A percentile compares a stretch with the other conserved stretches of the same genome.
These are phyloP conservation scores for Tanaodytes sp. DNA, from an alignment of 2,888 invertebrate genomes.

Conservation along the genomic window DNA sequence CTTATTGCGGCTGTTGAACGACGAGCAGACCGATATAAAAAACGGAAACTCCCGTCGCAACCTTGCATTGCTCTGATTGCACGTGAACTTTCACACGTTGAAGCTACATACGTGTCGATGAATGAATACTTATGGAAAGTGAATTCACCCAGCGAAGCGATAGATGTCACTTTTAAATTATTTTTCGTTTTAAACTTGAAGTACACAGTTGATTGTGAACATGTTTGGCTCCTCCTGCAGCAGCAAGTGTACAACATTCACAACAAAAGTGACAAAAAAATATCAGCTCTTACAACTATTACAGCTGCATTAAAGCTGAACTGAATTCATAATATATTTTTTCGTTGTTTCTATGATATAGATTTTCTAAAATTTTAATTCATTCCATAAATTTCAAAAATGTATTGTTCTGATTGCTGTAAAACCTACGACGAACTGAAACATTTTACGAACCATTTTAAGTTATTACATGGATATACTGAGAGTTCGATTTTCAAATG, in stretches of 20 bases:
- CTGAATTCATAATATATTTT: too few relatives aligned
- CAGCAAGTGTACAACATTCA: constrained; percentile 9
- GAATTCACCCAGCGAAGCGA: constrained; percentile 9
- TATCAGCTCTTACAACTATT: neutral
- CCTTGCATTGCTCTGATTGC: constrained; percentile 22
- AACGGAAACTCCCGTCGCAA: constrained; percentile 6
- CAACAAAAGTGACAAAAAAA: constrained; percentile 9
- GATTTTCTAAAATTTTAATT: too few relatives aligned
- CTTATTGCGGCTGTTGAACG: constrained; percentile 6
- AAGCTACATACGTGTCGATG: constrained; percentile 16
- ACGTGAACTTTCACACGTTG: constrained; percentile 2
- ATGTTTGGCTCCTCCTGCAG: constrained; percentile 17
- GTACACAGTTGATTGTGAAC: constrained; percentile 19
- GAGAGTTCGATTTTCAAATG: too few relatives aligned
- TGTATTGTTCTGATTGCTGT: too few relatives aligned
- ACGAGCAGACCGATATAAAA: constrained; percentile 8
- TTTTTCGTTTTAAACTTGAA: constrained; percentile 19
- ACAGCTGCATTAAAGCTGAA: neutral
- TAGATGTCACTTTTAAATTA: constrained; percentile 22
- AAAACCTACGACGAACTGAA: too few relatives aligned
- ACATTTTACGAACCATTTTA: too few relatives aligned
- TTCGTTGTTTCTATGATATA: too few relatives aligned
- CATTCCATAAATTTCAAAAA: too few relatives aligned
- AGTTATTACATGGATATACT: too few relatives aligned
- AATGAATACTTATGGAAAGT: constrained; percentile 18